These are phyloP conservation scores for Phasianus colchicus DNA, from an alignment of 2,113 vertebrate species.

Conservation along the genomic window DNA sequence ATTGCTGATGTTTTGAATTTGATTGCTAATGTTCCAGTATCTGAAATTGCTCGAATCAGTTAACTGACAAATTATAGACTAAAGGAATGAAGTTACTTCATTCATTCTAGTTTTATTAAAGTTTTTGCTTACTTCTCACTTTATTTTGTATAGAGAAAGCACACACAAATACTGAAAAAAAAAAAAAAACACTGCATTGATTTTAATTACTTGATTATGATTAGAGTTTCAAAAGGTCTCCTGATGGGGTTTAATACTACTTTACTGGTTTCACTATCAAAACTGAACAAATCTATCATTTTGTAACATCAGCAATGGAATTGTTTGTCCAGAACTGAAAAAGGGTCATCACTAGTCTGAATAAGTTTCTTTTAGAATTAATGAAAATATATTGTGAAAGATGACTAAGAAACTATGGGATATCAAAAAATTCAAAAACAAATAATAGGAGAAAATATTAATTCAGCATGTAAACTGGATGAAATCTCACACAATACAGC, in stretches of 20 bases:
- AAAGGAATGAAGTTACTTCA: neutral
- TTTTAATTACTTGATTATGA: neutral
- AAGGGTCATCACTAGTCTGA: neutral
- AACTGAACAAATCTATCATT: neutral
- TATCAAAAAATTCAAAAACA: neutral
- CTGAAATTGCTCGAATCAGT: neutral
- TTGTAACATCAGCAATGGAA: neutral
- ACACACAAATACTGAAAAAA: neutral
- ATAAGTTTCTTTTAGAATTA: slow-evolving; percentile 5
- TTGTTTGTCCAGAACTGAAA: neutral
- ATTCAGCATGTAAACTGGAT: neutral
- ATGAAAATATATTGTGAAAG: slow-evolving; percentile 5
- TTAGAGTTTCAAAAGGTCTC: neutral
- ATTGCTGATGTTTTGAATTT: neutral
- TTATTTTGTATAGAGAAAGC: neutral
- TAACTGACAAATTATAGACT: neutral
- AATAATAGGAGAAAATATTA: neutral
- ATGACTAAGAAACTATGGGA: neutral
- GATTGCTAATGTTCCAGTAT: neutral
- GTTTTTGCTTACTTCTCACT: neutral
- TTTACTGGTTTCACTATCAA: neutral
- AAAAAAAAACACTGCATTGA: neutral
- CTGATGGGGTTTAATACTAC: neutral
- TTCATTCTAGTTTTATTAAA: neutral
- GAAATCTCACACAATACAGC: neutral